Percentiles rank a stretch among this genome's conserved stretches.
Evolutionary conservation across 2,888 invertebrate genomes (phyloP).

Genomic region (Creontiades dilutus): DNA sequence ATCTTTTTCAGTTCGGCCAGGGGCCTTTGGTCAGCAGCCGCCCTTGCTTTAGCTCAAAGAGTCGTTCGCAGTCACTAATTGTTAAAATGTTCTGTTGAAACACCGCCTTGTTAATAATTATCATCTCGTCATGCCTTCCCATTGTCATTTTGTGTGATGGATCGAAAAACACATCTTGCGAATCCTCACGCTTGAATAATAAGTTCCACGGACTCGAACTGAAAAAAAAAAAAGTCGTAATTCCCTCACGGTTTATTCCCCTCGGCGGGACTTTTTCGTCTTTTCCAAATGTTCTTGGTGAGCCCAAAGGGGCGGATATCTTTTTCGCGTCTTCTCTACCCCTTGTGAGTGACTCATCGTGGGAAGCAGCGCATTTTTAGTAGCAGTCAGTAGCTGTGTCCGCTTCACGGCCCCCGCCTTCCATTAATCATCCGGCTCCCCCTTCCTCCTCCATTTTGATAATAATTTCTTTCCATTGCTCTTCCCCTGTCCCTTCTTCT

Average conservation of each 20-base stretch:
- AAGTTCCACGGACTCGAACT: not conserved
- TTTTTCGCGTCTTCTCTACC: not conserved
- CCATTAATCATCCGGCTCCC: slow-evolving; percentile 41
- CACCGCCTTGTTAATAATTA: no score
- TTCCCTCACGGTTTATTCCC: not conserved
- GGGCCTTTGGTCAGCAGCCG: no score
- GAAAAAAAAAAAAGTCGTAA: not conserved
- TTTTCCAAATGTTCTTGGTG: not conserved
- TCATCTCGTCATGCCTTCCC: no score
- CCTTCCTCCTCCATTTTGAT: slow-evolving; percentile 12
- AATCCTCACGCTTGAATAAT: not conserved
- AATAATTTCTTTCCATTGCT: slow-evolving; percentile 44
- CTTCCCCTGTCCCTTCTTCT: not conserved
- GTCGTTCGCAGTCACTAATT: no score
- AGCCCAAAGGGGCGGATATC: not conserved
- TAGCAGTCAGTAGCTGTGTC: slow-evolving; percentile 53
- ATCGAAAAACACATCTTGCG: no score
- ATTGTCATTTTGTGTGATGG: no score
- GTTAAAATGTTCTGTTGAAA: no score
- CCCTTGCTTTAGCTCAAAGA: no score
- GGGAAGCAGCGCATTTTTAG: slow-evolving; percentile 50
- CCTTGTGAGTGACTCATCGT: slow-evolving; percentile 48
- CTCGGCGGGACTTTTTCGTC: not conserved
- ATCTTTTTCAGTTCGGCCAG: no score
- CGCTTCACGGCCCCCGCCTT: slow-evolving; percentile 42